These are phyloP conservation scores for Triplophysa siluroides DNA, from an alignment of 2,113 vertebrate genomes.

Conservation along the genomic window DNA sequence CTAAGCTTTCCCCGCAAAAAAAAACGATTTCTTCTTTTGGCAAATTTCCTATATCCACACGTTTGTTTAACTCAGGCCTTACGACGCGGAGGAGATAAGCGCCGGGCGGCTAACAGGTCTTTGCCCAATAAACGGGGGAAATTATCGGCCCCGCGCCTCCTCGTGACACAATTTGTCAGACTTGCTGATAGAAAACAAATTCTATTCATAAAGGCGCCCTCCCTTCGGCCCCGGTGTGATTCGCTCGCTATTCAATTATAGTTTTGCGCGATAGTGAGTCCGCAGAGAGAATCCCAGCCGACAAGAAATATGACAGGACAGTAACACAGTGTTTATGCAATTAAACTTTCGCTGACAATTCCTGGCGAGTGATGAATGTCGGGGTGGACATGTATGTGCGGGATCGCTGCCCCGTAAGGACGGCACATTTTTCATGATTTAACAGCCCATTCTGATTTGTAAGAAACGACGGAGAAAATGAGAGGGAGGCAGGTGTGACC, in stretches of 20 bases:
- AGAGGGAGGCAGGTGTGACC: slow-evolving; percentile 26
- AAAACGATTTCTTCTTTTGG: slow-evolving; percentile 56
- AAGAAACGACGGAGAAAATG: slow-evolving; percentile 75
- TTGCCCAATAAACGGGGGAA: slow-evolving; percentile 86
- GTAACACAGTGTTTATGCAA: slow-evolving; percentile 99
- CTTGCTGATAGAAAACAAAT: slow-evolving; percentile 94
- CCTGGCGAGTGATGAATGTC: slow-evolving; percentile 92
- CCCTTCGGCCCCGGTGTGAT: slow-evolving; percentile 80
- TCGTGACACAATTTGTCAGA: slow-evolving; percentile 95
- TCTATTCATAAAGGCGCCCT: slow-evolving; percentile 91
- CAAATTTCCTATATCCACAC: slow-evolving; percentile 51
- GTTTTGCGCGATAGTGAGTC: slow-evolving; percentile 93
- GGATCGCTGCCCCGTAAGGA: slow-evolving; percentile 84
- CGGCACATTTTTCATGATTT: slow-evolving; percentile 94
- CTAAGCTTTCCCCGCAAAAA: slow-evolving; percentile 50
- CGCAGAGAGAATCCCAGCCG: slow-evolving; percentile 89
- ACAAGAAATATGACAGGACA: slow-evolving; percentile 98
- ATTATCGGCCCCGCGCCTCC: slow-evolving; percentile 85
- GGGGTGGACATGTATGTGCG: slow-evolving; percentile 81
- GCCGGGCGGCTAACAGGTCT: slow-evolving; percentile 82
- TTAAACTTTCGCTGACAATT: slow-evolving; percentile 98
- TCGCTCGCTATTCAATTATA: slow-evolving; percentile 99
- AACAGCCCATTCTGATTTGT: slow-evolving; percentile 84
- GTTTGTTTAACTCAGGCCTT: slow-evolving; percentile 69
- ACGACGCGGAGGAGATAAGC: slow-evolving; percentile 80